phyloP scores from a whole-genome alignment of 1,140 invertebrate genomes.

The Apis cerana region DNA sequence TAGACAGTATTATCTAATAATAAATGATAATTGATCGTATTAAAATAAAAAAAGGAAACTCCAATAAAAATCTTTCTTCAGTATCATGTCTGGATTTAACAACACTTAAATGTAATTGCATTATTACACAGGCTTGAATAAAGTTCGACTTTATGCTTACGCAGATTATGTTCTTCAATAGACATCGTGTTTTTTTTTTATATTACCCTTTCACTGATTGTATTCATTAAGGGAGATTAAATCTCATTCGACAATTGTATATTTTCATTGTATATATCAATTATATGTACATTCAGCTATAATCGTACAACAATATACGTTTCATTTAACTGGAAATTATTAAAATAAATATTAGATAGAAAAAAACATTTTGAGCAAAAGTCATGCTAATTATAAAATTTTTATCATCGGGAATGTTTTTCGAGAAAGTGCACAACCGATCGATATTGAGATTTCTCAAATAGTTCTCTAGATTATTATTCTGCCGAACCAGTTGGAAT shows the following conservation, averaged over 20 bases:
- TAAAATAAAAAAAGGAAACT: not conserved
- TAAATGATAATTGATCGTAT: not conserved
- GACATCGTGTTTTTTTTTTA: not conserved
- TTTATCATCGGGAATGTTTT: not conserved
- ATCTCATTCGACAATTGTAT: not conserved
- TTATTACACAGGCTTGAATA: conserved; percentile 53
- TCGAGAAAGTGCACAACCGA: not conserved
- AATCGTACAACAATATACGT: not conserved
- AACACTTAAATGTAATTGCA: conserved; percentile 56
- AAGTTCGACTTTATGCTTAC: conserved; percentile 24
- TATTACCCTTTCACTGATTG: not conserved
- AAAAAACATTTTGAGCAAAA: not conserved
- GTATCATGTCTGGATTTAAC: conserved; percentile 5
- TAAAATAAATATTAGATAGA: not conserved
- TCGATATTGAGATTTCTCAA: conserved; percentile 18
- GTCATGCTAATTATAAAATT: not conserved
- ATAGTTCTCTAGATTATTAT: conserved; percentile 7
- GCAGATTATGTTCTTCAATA: conserved; percentile 26
- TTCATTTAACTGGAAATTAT: not conserved
- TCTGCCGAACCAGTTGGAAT: not conserved
- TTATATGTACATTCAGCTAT: no score
- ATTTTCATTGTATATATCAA: not conserved
- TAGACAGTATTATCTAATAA: conserved; percentile 25
- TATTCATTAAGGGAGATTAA: not conserved
- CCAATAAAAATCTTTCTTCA: not conserved